These are phyloP conservation scores for Colossoma macropomum DNA, from an alignment of 2,113 vertebrate genomes.

Conservation along the genomic window DNA sequence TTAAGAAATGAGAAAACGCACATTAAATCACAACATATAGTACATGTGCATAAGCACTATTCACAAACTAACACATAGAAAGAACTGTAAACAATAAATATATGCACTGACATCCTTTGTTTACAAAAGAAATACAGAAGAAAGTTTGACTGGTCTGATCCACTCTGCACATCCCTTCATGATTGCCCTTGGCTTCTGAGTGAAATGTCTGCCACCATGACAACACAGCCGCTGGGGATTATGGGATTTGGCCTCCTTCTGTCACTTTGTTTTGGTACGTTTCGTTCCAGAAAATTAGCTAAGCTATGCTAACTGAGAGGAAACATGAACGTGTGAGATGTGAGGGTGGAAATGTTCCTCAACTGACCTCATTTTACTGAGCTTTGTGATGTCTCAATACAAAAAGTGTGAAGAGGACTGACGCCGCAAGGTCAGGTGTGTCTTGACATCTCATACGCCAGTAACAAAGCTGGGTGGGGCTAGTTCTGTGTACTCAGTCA, in stretches of 20 bases:
- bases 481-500: no score
- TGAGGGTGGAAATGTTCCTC: not conserved
- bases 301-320: not conserved
- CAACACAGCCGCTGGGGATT: constrained; percentile 22
- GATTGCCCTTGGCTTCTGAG: constrained; percentile 17
- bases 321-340: not conserved
- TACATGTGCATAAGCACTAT: no score
- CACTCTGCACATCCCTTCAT: not conserved
- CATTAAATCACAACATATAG: no score
- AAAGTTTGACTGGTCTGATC: not conserved
- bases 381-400: not conserved
- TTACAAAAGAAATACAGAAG: not conserved
- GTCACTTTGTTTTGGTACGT: constrained; percentile 36
- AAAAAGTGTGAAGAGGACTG: not conserved
- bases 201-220: constrained; percentile 22
- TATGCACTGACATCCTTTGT: not conserved
- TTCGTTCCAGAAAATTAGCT: constrained; percentile 10
- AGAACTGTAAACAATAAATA: not conserved
- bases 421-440: no score
- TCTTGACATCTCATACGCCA: no score
- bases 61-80: not conserved
- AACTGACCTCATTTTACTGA: not conserved
- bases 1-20: no score
- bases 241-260: constrained; percentile 41
- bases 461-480: no score